phyloP scores from a whole-genome alignment of 2,888 invertebrate genomes.

The Ptycholaimellus sp. region DNA sequence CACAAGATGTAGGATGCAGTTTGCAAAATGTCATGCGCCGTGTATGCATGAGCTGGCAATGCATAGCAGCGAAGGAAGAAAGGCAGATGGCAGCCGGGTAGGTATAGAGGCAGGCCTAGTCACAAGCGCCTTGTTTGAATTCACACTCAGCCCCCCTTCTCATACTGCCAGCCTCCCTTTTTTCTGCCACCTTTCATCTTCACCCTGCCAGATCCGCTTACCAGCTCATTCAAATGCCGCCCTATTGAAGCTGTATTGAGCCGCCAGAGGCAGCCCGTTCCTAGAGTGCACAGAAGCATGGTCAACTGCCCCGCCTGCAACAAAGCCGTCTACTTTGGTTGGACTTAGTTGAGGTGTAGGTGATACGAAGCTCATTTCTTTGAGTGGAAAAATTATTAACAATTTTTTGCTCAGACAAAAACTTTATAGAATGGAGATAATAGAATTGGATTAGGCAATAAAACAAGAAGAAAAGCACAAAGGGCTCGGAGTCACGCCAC shows the following conservation, averaged over 20 bases:
- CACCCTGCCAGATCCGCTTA: background rate
- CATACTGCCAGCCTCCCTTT: background rate
- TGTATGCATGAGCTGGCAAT: too few species aligned
- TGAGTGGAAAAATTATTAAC: background rate
- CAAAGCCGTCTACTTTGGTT: constrained; percentile 24
- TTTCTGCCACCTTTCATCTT: background rate
- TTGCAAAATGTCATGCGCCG: too few species aligned
- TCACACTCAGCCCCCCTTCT: too few species aligned
- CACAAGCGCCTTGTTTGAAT: too few species aligned
- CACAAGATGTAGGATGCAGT: too few species aligned
- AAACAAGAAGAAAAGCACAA: too few species aligned
- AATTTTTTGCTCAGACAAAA: background rate
- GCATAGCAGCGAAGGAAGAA: too few species aligned
- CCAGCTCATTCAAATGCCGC: background rate
- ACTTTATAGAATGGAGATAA: background rate
- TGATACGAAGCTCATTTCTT: constrained; percentile 4
- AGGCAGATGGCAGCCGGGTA: too few species aligned
- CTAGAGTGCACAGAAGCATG: constrained; percentile 9
- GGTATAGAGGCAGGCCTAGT: too few species aligned
- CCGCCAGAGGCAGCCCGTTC: background rate
- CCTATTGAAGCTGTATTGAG: background rate
- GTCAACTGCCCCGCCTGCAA: constrained; percentile 20
- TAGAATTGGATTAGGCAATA: background rate
- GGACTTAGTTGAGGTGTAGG: too few species aligned
- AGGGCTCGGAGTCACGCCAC: too few species aligned